phyloP scores from a whole-genome alignment of 2,797 vertebrate species.

The Anguilla pacifica region DNA sequence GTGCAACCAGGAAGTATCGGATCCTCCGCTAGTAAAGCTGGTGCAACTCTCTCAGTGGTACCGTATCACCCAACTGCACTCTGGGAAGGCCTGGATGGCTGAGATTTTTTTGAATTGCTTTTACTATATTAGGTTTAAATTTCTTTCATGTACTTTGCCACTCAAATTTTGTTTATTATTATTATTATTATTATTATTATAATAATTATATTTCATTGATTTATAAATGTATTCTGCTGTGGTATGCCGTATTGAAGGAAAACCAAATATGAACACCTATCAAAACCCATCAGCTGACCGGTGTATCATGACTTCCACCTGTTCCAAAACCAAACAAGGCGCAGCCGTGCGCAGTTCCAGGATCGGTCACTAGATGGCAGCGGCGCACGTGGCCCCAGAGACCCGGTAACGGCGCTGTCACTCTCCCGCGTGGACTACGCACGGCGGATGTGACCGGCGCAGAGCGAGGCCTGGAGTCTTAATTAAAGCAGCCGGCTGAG shows the following conservation, averaged over 20 bases:
- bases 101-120: background rate
- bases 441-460: background rate
- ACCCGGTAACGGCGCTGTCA: background rate
- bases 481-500: constrained; percentile 29
- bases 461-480: constrained; percentile 11
- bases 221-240: background rate
- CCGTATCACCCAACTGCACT: background rate
- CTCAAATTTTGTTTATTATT: background rate
- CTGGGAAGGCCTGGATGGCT: background rate
- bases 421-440: background rate
- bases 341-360: background rate
- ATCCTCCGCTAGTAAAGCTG: background rate
- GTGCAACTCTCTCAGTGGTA: background rate
- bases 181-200: background rate
- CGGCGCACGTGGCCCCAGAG: background rate
- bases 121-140: no score
- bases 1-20: background rate
- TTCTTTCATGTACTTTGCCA: background rate
- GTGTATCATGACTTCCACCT: background rate
- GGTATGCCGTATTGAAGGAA: background rate
- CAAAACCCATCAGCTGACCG: background rate
- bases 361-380: constrained; percentile 15
- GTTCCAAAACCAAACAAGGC: background rate
- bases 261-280: background rate
- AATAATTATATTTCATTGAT: background rate